Evolutionary conservation across 1,140 invertebrate genomes (phyloP), one percentile per base, ranked within the genome.

Genomic region (Megathymus violae): DNA sequence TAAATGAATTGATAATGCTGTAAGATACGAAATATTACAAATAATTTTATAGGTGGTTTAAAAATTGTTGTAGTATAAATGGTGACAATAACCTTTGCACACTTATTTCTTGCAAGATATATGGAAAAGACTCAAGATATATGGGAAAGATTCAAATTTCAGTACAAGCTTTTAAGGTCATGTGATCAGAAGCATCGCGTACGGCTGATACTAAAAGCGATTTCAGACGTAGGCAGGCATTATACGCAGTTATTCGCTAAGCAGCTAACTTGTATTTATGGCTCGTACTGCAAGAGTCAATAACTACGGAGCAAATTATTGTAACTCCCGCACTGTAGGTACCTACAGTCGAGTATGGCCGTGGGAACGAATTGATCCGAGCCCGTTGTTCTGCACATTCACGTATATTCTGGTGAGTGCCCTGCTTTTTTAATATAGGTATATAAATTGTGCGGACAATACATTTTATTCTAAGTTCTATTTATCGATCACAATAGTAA

Each of bases 301-400:
- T 84, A 75, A 71, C 64, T 78, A 69, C 64, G 69, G 70, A 70
- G 81, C 71, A 80, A 80, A 85, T 88, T 78, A 81, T 82, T 82
- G 79, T 77, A 76, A 83, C 66, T 80, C 65, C 72, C 69, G 69
- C 63, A 74, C 54, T 52, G 69, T 68, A 71, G 70, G 74, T 71
- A 76, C 54, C 41, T 62, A 71, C 59, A 64, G 47, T 61, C 64
- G 77, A 66, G 78, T 76, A 81, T 80, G 74, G 79, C 77, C 86
- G 86, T 89, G 86, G 85, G 86, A 89, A 87, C 75, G 71, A 71
- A 77, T 73, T 69, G 67, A 61, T 59, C 51, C 69, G 58, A 71
- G 74, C 62, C 62, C 59, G 64, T 65, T 66, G 43, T 71, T 68
- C 64, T 69, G 62, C 50, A 66, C 66, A 67, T 58, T 58, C 52